These are phyloP conservation scores for Cinclus mexicanus DNA, from an alignment of 2,113 vertebrate genomes.

Conservation along the genomic window DNA sequence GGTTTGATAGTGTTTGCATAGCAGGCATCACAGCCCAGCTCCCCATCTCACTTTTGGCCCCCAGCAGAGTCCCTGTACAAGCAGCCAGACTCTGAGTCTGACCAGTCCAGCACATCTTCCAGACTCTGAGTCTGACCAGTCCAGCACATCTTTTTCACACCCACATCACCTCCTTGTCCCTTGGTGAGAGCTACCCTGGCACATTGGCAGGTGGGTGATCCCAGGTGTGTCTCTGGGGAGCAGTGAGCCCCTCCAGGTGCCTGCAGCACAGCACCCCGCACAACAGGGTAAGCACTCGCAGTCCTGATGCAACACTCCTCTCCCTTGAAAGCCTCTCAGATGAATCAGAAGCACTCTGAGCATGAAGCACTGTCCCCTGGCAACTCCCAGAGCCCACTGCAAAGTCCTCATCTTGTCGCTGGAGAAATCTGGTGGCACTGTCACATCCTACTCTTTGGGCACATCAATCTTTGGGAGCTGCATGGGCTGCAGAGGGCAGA, in stretches of 20 bases:
- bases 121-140: not conserved
- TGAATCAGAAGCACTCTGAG: not conserved
- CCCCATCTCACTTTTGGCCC: not conserved
- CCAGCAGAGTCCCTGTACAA: fast-evolving
- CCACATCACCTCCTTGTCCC: not conserved
- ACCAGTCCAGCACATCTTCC: not conserved
- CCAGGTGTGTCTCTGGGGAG: fast-evolving
- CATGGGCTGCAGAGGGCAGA: not conserved
- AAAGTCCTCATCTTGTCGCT: not conserved
- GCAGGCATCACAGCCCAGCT: not conserved
- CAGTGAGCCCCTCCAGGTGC: not conserved
- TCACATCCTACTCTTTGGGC: not conserved
- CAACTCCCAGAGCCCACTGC: not conserved
- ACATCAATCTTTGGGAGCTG: not conserved
- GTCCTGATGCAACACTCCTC: not conserved
- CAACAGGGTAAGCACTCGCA: fast-evolving
- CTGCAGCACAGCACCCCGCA: not conserved
- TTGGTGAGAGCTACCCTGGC: not conserved
- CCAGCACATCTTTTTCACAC: not conserved
- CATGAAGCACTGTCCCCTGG: not conserved
- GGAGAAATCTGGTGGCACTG: not conserved
- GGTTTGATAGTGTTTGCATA: not conserved
- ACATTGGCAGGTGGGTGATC: not conserved
- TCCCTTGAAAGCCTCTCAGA: not conserved
- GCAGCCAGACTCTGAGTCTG: not conserved